A percentile compares a stretch with the other conserved stretches of the same genome.
Evolutionary conservation across 2,888 invertebrate species (phyloP).

Genomic region (Dynastes tityus): DNA sequence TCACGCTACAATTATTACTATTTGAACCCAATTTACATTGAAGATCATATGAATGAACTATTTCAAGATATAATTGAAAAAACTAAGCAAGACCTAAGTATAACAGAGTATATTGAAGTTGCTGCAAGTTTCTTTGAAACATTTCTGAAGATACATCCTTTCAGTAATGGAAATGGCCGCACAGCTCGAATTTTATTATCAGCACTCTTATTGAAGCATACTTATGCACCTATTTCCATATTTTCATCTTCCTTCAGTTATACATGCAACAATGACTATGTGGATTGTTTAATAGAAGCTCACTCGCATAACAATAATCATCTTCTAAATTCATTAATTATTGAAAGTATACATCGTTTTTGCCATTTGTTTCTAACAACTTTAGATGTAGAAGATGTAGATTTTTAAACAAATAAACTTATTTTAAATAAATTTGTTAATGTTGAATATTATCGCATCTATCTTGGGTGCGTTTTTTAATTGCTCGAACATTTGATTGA

Average conservation of each 20-base stretch:
- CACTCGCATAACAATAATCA: conserved; percentile 7
- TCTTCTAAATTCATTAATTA: conserved; percentile 22
- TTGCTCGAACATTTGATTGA: too few relatives aligned
- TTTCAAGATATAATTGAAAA: neutral
- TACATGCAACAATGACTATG: conserved; percentile 18
- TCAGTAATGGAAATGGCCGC: conserved; percentile 16
- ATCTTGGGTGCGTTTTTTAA: too few relatives aligned
- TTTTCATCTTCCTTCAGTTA: conserved; percentile 17
- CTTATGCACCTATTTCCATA: conserved; percentile 20
- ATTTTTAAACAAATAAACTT: neutral
- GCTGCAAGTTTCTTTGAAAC: conserved; percentile 17
- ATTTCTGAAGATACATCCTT: conserved; percentile 28
- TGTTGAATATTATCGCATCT: too few relatives aligned
- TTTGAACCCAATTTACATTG: neutral
- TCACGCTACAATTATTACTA: conserved; percentile 15
- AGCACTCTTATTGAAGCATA: conserved; percentile 10
- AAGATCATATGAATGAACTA: conserved; percentile 17
- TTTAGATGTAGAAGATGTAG: conserved; percentile 12
- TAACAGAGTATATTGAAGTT: neutral
- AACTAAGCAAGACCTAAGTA: neutral
- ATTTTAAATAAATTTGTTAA: too few relatives aligned
- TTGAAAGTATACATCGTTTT: conserved; percentile 28
- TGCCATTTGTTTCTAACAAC: conserved; percentile 7
- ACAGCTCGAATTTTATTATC: conserved; percentile 25
- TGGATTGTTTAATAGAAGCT: conserved; percentile 24